A percentile compares a stretch with the other conserved stretches of the same genome.
Evolutionary conservation across 2,888 invertebrate species (phyloP).

Genomic region (Temnothorax ravouxi): DNA sequence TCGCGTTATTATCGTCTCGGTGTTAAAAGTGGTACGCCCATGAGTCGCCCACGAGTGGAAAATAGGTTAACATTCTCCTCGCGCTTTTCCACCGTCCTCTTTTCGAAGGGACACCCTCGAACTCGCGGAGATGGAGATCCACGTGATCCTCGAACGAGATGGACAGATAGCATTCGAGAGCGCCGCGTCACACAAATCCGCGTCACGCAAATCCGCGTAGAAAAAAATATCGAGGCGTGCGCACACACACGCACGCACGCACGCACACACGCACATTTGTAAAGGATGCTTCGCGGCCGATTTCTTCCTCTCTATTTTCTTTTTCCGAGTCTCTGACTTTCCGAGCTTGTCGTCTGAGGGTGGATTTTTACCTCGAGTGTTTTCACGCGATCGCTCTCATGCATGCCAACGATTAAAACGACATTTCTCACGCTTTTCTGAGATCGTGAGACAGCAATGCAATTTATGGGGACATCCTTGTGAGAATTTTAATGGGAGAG

Average conservation of each 20-base stretch:
- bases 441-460: not conserved
- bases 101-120: slow-evolving; percentile 10
- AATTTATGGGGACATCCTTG: not conserved
- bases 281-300: not conserved
- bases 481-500: not conserved
- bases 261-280: not conserved
- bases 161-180: slow-evolving; percentile 2
- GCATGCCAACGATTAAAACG: slow-evolving; percentile 13
- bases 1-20: slow-evolving; percentile 62
- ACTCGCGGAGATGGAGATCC: not conserved
- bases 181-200: slow-evolving; percentile 6
- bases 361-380: slow-evolving; percentile 24
- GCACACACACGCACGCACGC: no score
- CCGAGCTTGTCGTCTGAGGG: not conserved
- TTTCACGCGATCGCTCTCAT: slow-evolving; percentile 10
- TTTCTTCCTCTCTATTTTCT: not conserved
- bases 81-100: not conserved
- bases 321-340: not conserved
- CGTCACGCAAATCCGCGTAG: slow-evolving; percentile 7
- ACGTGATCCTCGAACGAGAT: slow-evolving; percentile 12
- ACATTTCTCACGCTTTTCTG: slow-evolving; percentile 23
- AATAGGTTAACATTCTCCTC: not conserved
- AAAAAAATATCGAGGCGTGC: slow-evolving; percentile 17
- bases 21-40: slow-evolving; percentile 36
- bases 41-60: slow-evolving; percentile 2